Evolutionary conservation across 2,113 vertebrate genomes (phyloP).

Genomic region (Leiothrix lutea): DNA sequence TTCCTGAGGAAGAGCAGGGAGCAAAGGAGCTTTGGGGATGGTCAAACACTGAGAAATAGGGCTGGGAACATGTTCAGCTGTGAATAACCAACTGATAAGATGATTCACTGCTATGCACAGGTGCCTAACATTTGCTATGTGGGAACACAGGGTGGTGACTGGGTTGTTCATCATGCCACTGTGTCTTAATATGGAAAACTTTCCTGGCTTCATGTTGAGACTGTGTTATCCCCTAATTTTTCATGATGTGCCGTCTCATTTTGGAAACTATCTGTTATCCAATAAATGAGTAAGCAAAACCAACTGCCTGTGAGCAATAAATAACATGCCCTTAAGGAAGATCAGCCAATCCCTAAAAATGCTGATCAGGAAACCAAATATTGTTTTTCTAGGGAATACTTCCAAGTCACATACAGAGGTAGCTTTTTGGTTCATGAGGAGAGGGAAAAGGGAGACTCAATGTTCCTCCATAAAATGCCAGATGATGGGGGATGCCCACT

Average conservation of each 20-base stretch:
- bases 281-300: conserved; percentile 33
- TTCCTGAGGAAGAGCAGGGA: neutral
- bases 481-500: neutral
- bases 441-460: neutral
- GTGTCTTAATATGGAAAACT: neutral
- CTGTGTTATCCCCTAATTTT: neutral
- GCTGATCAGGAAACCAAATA: neutral
- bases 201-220: neutral
- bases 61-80: neutral
- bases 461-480: fast-evolving
- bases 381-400: neutral
- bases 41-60: neutral
- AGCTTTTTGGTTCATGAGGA: neutral
- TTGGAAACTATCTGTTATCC: neutral
- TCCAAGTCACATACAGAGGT: fast-evolving
- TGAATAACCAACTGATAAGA: conserved; percentile 25
- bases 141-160: conserved; percentile 33
- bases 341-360: neutral
- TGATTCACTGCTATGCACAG: conserved; percentile 52
- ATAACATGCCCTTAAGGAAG: neutral
- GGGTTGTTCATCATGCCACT: conserved; percentile 34
- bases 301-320: neutral
- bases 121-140: conserved; percentile 57
- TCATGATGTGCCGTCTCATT: neutral
- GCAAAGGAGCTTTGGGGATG: neutral